Percentiles rank a stretch among this genome's conserved stretches.
phyloP scores from a whole-genome alignment of 2,888 invertebrate genomes.

The Ennomos erosarius region DNA sequence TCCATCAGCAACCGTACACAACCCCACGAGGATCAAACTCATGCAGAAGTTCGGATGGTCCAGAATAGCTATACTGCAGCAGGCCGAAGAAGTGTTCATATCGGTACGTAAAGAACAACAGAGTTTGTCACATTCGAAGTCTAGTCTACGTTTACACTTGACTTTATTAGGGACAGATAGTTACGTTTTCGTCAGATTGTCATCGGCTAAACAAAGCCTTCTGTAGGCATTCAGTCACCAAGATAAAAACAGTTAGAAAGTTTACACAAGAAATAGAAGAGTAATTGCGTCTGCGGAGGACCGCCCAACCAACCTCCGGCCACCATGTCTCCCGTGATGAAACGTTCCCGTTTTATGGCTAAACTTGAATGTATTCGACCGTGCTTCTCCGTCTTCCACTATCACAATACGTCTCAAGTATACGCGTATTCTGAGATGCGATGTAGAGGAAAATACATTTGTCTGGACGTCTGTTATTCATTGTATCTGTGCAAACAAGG shows the following conservation, averaged over 20 bases:
- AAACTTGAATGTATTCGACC: conserved; percentile 52
- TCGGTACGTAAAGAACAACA: conserved; percentile 86
- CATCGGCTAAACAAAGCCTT: conserved; percentile 8
- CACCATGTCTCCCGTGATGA: conserved; percentile 50
- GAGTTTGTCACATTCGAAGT: no score
- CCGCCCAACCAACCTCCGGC: conserved; percentile 38
- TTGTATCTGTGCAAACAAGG: conserved; percentile 34
- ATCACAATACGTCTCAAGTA: conserved; percentile 46
- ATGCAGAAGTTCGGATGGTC: conserved; percentile 99
- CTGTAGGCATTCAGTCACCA: conserved; percentile 25
- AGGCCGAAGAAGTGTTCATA: conserved; percentile 99
- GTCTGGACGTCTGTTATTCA: conserved; percentile 36
- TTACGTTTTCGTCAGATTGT: no score
- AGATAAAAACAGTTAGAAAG: conserved; percentile 42
- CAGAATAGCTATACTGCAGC: conserved; percentile 97
- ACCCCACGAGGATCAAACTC: conserved; percentile 97
- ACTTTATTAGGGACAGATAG: no score
- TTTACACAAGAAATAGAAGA: conserved; percentile 56
- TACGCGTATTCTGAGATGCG: conserved; percentile 40
- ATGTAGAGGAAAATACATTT: conserved; percentile 43
- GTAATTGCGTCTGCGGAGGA: conserved; percentile 52
- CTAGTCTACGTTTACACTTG: no score
- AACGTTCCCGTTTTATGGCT: conserved; percentile 54
- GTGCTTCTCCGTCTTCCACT: conserved; percentile 30
- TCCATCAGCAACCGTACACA: conserved; percentile 99